These are phyloP conservation scores for Plecotus auritus DNA, from an alignment of 2,113 vertebrate species.

Conservation along the genomic window DNA sequence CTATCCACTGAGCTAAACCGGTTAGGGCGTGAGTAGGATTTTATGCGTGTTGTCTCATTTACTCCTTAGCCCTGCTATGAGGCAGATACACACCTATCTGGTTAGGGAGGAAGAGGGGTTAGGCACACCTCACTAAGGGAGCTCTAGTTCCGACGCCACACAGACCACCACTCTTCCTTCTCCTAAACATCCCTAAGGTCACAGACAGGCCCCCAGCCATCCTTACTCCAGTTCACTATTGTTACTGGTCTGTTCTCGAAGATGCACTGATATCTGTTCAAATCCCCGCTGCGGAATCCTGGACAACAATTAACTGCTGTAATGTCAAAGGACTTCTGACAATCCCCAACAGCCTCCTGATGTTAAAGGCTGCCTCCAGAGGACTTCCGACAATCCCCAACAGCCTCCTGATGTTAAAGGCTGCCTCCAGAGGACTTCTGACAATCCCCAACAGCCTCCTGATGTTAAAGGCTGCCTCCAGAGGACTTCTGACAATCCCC, in stretches of 20 bases:
- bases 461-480: background rate
- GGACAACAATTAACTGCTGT: no score
- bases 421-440: background rate
- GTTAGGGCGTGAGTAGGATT: background rate
- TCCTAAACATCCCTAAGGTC: background rate
- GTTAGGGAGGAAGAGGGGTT: background rate
- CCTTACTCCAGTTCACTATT: background rate
- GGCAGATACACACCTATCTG: background rate
- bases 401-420: background rate
- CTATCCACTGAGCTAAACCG: no score
- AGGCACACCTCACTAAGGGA: no score
- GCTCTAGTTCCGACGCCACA: background rate
- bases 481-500: no score
- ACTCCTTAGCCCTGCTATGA: background rate
- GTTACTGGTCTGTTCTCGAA: background rate
- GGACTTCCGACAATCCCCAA: no score
- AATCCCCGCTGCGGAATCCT: no score
- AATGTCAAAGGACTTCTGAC: no score
- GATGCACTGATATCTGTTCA: background rate
- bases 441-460: background rate
- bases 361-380: background rate
- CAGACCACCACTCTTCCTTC: background rate
- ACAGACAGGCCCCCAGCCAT: background rate
- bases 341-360: background rate
- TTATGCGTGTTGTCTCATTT: background rate